Evolutionary conservation across 2,113 vertebrate genomes (phyloP).

Genomic region (Bubalus kerabau): DNA sequence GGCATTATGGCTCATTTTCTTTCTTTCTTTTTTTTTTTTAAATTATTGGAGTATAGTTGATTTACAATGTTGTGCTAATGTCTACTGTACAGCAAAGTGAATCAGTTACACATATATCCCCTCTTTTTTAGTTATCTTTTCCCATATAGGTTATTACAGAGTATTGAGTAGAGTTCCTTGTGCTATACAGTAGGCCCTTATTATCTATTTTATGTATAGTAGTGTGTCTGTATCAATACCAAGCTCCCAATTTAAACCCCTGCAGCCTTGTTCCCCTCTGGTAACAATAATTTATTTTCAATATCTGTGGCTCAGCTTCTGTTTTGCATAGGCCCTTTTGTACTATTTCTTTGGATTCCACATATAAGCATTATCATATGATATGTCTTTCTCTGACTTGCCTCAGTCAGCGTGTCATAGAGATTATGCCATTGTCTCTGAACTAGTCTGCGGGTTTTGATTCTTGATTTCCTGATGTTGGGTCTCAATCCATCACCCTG

Average conservation of each 20-base stretch:
- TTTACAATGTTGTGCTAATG: not conserved
- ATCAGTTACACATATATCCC: not conserved
- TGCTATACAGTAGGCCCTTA: not conserved
- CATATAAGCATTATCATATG: not conserved
- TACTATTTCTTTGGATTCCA: not conserved
- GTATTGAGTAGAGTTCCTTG: not conserved
- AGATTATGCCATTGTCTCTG: not conserved
- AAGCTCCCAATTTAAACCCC: not conserved
- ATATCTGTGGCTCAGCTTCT: not conserved
- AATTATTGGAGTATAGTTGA: not conserved
- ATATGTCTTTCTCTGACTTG: not conserved
- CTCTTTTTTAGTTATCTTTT: not conserved
- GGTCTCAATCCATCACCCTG: not conserved
- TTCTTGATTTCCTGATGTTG: not conserved
- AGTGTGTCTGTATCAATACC: not conserved
- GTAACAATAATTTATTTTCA: not conserved
- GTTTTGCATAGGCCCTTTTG: not conserved
- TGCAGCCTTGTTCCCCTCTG: not conserved
- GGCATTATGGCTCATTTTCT: not conserved
- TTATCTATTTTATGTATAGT: not conserved
- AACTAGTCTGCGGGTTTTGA: not conserved
- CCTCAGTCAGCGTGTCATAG: not conserved
- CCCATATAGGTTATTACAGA: not conserved
- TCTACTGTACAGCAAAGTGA: not conserved
- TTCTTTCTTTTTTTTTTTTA: not conserved